Conservation (phyloP, 2,888 invertebrate species). For the Euplagia quadripunctaria region DNA sequence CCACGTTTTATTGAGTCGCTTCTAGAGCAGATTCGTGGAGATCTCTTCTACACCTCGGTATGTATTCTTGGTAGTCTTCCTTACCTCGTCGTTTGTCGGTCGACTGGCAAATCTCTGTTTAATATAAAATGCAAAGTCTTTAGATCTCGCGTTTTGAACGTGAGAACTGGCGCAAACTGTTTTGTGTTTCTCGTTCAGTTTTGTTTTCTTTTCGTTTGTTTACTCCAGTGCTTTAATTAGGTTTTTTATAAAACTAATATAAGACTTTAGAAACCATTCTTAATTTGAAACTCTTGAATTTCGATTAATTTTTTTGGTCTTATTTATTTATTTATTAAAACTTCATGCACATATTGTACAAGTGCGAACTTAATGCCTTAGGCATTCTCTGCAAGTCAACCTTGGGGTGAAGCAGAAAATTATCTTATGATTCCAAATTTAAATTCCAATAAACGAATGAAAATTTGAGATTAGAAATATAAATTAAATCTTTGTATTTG, state of each 20-base stretch:
- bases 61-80: constrained; percentile 35
- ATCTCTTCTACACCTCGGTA: constrained; percentile 43
- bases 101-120: constrained; percentile 47
- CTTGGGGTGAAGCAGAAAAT: too few species aligned
- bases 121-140: constrained; percentile 54
- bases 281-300: constrained; percentile 6
- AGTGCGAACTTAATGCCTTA: too few species aligned
- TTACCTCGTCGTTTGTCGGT: constrained; percentile 45
- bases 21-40: constrained; percentile 35
- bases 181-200: constrained; percentile 36
- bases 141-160: constrained; percentile 44
- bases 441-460: not conserved
- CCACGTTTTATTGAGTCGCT: constrained; percentile 48
- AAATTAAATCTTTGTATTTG: not conserved
- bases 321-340: too few species aligned
- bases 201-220: constrained; percentile 23
- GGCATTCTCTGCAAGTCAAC: too few species aligned
- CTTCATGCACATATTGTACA: too few species aligned
- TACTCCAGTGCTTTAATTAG: constrained; percentile 11
- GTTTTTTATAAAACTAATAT: not conserved
- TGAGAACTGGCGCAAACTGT: constrained; percentile 43
- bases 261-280: not conserved
- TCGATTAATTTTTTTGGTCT: not conserved
- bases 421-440: not conserved
- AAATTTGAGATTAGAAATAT: not conserved